Evolutionary conservation across 2,888 invertebrate species (phyloP).

Genomic region (Zaprionus obscuricornis): DNA sequence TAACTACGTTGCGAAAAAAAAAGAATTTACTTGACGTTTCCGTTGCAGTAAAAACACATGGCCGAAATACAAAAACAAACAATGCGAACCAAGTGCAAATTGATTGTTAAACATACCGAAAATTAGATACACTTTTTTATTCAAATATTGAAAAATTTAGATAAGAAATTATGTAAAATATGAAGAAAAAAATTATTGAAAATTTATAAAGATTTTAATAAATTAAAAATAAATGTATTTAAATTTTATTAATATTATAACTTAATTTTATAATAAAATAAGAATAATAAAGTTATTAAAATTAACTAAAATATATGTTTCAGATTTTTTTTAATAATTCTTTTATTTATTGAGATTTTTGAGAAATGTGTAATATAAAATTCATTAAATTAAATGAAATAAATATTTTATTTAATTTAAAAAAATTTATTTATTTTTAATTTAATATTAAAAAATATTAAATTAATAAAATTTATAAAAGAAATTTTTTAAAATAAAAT

Average conservation of each 20-base stretch:
- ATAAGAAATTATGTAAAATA: background rate
- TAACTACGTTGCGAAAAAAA: constrained; percentile 68
- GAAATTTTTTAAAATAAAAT: too few relatives aligned
- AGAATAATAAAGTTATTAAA: too few relatives aligned
- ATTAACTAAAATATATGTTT: too few relatives aligned
- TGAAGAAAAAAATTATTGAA: background rate
- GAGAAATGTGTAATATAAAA: background rate
- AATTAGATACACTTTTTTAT: too few relatives aligned
- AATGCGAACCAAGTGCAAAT: constrained; percentile 33
- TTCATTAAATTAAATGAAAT: background rate
- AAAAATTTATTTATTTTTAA: background rate
- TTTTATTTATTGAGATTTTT: too few relatives aligned
- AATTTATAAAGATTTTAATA: background rate
- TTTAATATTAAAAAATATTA: too few relatives aligned
- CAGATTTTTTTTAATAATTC: too few relatives aligned
- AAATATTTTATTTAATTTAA: background rate
- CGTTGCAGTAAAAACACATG: constrained; percentile 77
- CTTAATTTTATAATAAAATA: too few relatives aligned
- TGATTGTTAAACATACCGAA: background rate
- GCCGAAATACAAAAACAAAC: constrained; percentile 60
- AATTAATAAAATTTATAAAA: too few relatives aligned
- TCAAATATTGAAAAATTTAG: background rate
- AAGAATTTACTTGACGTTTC: constrained; percentile 73
- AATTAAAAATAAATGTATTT: background rate
- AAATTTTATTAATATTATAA: too few relatives aligned